phyloP scores from a whole-genome alignment of 2,888 invertebrate species.

The Tortrix viridana region DNA sequence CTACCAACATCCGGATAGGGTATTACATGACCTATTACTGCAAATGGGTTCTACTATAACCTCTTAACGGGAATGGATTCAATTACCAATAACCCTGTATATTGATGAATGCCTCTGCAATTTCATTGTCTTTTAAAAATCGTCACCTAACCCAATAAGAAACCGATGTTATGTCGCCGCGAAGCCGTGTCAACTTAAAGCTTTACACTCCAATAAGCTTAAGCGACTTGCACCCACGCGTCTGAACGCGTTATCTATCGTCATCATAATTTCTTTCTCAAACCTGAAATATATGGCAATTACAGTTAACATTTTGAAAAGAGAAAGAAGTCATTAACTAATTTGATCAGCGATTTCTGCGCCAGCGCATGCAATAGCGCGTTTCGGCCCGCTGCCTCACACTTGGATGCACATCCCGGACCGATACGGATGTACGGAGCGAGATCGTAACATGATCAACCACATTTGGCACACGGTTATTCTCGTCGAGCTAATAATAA shows the following conservation, averaged over 20 bases:
- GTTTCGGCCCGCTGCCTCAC: slow-evolving; percentile 66
- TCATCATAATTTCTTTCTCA: not conserved
- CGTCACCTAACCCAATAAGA: too few relatives aligned
- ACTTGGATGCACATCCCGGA: slow-evolving; percentile 56
- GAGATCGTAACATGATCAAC: slow-evolving; percentile 38
- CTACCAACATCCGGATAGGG: too few relatives aligned
- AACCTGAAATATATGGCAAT: slow-evolving; percentile 6
- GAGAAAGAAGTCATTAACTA: slow-evolving; percentile 45
- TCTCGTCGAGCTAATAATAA: slow-evolving; percentile 26
- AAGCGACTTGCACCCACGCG: slow-evolving; percentile 2
- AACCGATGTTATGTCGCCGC: not conserved
- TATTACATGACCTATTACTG: too few relatives aligned
- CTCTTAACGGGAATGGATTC: too few relatives aligned
- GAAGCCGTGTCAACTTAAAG: slow-evolving; percentile 14
- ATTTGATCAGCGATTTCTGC: slow-evolving; percentile 50
- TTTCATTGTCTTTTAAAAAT: too few relatives aligned
- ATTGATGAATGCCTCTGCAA: too few relatives aligned
- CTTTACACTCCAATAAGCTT: slow-evolving; percentile 24
- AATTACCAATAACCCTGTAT: too few relatives aligned
- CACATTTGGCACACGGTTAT: slow-evolving; percentile 38
- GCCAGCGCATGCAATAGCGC: slow-evolving; percentile 65
- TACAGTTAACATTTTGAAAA: slow-evolving; percentile 38
- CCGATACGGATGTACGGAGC: slow-evolving; percentile 32
- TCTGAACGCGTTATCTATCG: not conserved
- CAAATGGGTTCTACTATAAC: too few relatives aligned